Conservation (phyloP, 2,888 invertebrate species). For the Arge pagana region DNA sequence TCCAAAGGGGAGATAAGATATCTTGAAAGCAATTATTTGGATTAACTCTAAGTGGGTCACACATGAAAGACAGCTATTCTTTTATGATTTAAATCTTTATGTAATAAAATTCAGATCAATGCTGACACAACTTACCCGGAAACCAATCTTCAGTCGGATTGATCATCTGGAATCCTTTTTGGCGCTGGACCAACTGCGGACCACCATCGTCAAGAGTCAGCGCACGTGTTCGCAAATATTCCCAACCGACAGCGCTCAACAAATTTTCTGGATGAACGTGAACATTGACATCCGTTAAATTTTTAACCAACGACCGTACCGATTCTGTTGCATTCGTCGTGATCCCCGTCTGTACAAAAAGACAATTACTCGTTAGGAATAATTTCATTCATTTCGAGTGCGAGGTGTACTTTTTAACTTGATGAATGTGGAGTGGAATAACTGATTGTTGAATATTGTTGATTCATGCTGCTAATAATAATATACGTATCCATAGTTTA, state of each 20-base stretch:
- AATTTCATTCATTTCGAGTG: too few relatives aligned
- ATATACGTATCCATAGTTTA: too few relatives aligned
- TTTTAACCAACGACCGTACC: constrained; percentile 79
- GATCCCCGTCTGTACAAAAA: constrained; percentile 73
- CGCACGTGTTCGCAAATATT: constrained; percentile 77
- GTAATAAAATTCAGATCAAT: too few relatives aligned
- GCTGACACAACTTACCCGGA: too few relatives aligned
- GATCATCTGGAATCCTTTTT: constrained; percentile 82
- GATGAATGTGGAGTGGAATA: too few relatives aligned
- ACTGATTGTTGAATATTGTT: too few relatives aligned
- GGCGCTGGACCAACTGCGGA: constrained; percentile 70
- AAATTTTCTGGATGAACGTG: constrained; percentile 73
- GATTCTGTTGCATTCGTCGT: constrained; percentile 84
- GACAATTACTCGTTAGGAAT: too few relatives aligned
- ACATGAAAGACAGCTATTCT: constrained; percentile 21
- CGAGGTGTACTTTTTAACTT: too few relatives aligned
- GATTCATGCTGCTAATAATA: too few relatives aligned
- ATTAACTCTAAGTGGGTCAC: constrained; percentile 1
- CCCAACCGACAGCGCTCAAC: constrained; percentile 80
- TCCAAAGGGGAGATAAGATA: background rate
- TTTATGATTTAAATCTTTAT: too few relatives aligned
- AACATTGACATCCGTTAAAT: constrained; percentile 77
- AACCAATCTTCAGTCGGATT: constrained; percentile 90
- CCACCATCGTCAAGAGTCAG: constrained; percentile 74
- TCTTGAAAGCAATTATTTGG: background rate